Conservation (phyloP, 2,113 vertebrate species). For the Calyptommatus sinebrachiatus region DNA sequence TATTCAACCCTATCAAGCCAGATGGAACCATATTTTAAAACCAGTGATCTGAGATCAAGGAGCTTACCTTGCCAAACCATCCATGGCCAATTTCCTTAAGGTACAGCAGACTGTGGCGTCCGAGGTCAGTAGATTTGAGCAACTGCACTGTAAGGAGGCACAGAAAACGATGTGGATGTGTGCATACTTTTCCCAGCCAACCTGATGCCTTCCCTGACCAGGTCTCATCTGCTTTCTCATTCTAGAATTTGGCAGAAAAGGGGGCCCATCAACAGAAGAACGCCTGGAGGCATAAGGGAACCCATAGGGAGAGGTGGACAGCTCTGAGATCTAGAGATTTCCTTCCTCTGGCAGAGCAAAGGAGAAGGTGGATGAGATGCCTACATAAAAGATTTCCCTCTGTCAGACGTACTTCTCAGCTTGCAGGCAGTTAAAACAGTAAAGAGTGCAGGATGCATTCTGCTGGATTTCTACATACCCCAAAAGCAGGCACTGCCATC, state of each 20-base stretch:
- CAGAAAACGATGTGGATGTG: constrained; percentile 23
- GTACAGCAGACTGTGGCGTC: constrained; percentile 90
- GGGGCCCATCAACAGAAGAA: not conserved
- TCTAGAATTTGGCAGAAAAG: not conserved
- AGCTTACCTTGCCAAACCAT: constrained; percentile 94
- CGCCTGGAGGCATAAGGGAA: not conserved
- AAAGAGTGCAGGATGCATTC: not conserved
- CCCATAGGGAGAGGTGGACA: not conserved
- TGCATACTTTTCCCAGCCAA: not conserved
- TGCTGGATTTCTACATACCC: not conserved
- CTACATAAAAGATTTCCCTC: not conserved
- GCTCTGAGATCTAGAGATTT: not conserved
- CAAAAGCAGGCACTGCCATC: constrained; percentile 40
- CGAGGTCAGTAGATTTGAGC: constrained; percentile 81
- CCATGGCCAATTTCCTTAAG: constrained; percentile 92
- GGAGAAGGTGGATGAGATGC: not conserved
- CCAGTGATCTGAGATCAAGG: not conserved
- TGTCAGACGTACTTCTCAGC: not conserved
- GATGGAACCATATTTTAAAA: not conserved
- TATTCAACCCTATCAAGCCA: not conserved
- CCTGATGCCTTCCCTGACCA: not conserved
- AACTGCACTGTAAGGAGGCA: constrained; percentile 78
- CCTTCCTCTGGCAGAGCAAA: not conserved
- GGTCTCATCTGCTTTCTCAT: not conserved
- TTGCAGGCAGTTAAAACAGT: not conserved